Conservation (phyloP, 1,140 invertebrate species). For the Nautilus pompilius region DNA sequence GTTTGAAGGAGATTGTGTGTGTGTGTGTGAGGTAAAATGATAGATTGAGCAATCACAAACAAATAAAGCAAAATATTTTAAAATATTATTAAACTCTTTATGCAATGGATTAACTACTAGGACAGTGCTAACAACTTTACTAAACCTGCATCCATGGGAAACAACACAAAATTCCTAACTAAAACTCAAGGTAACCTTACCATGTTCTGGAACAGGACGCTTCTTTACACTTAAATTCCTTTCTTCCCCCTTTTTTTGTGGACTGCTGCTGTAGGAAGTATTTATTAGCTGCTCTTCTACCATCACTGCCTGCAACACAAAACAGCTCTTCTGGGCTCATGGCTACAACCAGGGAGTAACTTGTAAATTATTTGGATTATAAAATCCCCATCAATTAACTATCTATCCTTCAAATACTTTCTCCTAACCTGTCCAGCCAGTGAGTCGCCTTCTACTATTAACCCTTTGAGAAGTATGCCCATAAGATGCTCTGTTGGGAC, state of each 20-base stretch:
- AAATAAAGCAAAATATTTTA: too few relatives aligned
- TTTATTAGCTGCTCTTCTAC: neutral
- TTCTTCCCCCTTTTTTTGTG: neutral
- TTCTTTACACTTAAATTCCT: constrained; percentile 27
- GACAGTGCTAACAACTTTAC: neutral
- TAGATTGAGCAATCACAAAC: neutral
- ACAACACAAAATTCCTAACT: neutral
- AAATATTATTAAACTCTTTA: neutral
- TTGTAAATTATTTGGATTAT: neutral
- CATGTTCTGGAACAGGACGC: constrained; percentile 60
- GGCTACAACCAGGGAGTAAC: neutral
- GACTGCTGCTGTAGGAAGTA: neutral
- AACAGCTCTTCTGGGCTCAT: neutral
- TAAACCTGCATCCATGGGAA: neutral
- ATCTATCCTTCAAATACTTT: too few relatives aligned
- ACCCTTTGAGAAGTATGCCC: neutral
- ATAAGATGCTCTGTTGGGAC: too few relatives aligned
- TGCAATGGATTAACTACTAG: neutral
- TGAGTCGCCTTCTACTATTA: neutral
- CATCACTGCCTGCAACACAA: neutral
- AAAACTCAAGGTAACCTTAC: constrained; percentile 25
- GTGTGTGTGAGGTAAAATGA: neutral
- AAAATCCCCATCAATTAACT: too few relatives aligned
- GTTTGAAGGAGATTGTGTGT: too few relatives aligned
- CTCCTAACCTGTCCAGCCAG: neutral